These are phyloP conservation scores for Drosophila malerkotliana DNA, from an alignment of 1,140 invertebrate species.

Conservation along the genomic window DNA sequence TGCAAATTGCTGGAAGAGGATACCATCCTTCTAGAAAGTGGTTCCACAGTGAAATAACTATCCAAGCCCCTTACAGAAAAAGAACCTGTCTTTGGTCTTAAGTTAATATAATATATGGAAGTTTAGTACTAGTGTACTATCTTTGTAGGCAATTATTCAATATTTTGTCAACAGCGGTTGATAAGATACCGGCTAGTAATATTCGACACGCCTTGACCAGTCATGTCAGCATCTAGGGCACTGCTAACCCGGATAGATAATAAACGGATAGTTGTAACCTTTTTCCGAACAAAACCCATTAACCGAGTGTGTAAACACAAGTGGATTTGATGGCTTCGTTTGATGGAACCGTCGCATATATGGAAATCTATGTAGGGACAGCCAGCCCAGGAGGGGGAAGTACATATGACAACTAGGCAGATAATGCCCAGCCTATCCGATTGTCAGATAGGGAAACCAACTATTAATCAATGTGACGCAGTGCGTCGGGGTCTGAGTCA, in stretches of 20 bases:
- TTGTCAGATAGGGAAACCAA: conserved; percentile 25
- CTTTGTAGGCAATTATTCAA: conserved; percentile 8
- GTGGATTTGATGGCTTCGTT: conserved; percentile 11
- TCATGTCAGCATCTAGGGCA: conserved; percentile 1
- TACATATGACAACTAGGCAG: conserved; percentile 13
- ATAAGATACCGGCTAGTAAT: conserved; percentile 29
- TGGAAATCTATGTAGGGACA: conserved; percentile 1
- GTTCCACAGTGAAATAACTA: neutral
- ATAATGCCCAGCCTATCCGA: conserved; percentile 37
- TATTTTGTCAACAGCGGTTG: conserved; percentile 19
- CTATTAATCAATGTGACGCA: conserved; percentile 51
- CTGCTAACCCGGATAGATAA: conserved; percentile 30
- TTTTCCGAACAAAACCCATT: conserved; percentile 16
- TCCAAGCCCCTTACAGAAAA: too few relatives aligned
- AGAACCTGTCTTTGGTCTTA: neutral
- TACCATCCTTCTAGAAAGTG: neutral
- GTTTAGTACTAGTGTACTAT: conserved; percentile 7
- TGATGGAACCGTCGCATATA: conserved; percentile 15
- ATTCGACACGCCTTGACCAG: conserved; percentile 16
- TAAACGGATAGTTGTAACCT: neutral
- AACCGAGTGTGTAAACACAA: conserved; percentile 38
- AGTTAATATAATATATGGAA: conserved; percentile 4
- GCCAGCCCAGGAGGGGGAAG: neutral
- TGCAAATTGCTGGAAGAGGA: conserved; percentile 1
- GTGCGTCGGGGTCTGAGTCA: conserved; percentile 25